Conservation (phyloP, 2,113 vertebrate species). For the Procavia capensis region DNA sequence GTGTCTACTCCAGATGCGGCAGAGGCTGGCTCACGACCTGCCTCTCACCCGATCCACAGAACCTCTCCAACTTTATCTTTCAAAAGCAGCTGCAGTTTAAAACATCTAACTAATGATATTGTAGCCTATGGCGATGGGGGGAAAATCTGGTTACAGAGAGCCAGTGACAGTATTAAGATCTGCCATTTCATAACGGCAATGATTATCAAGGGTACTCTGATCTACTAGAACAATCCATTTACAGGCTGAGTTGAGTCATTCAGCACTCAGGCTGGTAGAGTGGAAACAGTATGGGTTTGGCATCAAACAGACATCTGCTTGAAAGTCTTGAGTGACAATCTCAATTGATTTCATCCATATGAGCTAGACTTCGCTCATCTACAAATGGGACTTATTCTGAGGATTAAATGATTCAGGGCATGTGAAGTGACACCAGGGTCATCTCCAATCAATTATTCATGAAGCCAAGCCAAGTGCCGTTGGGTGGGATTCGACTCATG, state of each 20-base stretch:
- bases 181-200: not conserved
- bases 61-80: not conserved
- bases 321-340: not conserved
- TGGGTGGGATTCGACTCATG: no score
- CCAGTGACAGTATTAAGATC: not conserved
- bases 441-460: no score
- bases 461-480: no score
- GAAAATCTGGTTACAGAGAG: not conserved
- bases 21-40: not conserved
- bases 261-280: not conserved
- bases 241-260: constrained; percentile 3
- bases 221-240: not conserved
- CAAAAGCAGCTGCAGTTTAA: not conserved
- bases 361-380: not conserved
- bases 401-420: not conserved
- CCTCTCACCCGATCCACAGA: not conserved
- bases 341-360: not conserved
- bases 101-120: not conserved
- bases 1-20: not conserved
- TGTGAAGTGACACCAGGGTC: not conserved
- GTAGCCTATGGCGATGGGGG: not conserved
- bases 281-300: not conserved
- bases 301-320: not conserved
- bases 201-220: not conserved
- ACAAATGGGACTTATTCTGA: not conserved